Evolutionary conservation across 2,797 vertebrate species (phyloP).

Genomic region (Dryobates pubescens): DNA sequence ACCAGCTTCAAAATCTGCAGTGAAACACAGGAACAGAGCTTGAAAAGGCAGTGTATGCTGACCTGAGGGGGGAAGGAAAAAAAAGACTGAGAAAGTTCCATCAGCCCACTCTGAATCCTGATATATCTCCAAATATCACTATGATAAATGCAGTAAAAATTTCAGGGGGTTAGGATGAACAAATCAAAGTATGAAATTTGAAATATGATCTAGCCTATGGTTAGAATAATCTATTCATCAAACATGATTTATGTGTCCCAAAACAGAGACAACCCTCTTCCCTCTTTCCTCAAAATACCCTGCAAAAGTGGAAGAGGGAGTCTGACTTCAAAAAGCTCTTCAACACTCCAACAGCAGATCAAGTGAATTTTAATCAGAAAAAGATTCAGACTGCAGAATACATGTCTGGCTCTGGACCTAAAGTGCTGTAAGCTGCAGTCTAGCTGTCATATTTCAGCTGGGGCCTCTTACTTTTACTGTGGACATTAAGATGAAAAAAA

Average conservation of each 20-base stretch:
- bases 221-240: neutral
- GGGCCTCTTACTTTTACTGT: slow-evolving; percentile 55
- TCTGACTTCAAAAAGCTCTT: slow-evolving; percentile 52
- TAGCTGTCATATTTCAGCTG: slow-evolving; percentile 53
- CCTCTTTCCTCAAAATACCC: neutral
- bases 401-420: neutral
- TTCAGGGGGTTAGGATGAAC: neutral
- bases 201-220: neutral
- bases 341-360: slow-evolving; percentile 14
- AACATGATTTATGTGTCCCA: neutral
- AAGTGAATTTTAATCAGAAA: slow-evolving; percentile 63
- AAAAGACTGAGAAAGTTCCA: neutral
- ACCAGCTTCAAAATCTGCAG: neutral
- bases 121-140: neutral
- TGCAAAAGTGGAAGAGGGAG: neutral
- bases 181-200: neutral
- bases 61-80: neutral
- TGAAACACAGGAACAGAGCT: neutral
- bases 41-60: neutral
- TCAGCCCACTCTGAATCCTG: neutral
- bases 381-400: slow-evolving; percentile 32
- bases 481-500: slow-evolving; percentile 30
- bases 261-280: neutral
- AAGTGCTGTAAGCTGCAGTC: neutral
- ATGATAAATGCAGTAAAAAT: neutral